Evolutionary conservation across 2,888 invertebrate species (phyloP).

Genomic region (Lepeophtheirus nordmannii): DNA sequence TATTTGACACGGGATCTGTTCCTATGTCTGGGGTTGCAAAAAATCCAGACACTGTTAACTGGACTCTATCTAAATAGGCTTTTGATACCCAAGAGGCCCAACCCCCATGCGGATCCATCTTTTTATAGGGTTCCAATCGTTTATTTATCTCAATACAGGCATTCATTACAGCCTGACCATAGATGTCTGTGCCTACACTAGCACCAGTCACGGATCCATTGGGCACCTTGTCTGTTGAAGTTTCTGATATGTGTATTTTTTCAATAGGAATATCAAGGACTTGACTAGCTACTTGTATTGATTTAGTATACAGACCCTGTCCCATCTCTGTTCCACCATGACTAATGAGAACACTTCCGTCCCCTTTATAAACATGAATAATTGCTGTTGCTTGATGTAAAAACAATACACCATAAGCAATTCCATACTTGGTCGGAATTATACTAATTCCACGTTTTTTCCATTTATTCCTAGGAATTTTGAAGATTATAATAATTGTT

Average conservation of each 20-base stretch:
- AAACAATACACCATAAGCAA: slow-evolving; percentile 57
- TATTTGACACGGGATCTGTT: slow-evolving; percentile 52
- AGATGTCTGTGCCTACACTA: slow-evolving; percentile 70
- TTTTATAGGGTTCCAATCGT: slow-evolving; percentile 55
- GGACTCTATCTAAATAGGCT: slow-evolving; percentile 60
- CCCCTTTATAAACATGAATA: slow-evolving; percentile 55
- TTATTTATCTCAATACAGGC: slow-evolving; percentile 62
- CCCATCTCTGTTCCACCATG: slow-evolving; percentile 91
- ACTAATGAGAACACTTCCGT: slow-evolving; percentile 62
- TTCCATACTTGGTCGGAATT: slow-evolving; percentile 68
- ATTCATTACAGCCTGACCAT: slow-evolving; percentile 73
- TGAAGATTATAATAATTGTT: too few species aligned
- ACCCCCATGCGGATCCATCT: slow-evolving; percentile 53
- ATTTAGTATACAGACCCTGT: slow-evolving; percentile 87
- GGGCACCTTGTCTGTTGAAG: slow-evolving; percentile 76
- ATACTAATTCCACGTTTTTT: slow-evolving; percentile 68
- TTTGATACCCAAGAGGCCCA: slow-evolving; percentile 70
- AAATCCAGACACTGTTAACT: slow-evolving; percentile 67
- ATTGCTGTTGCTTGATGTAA: slow-evolving; percentile 75
- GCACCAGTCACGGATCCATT: slow-evolving; percentile 81
- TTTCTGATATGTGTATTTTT: slow-evolving; percentile 64
- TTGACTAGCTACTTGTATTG: slow-evolving; percentile 49
- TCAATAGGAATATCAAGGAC: slow-evolving; percentile 49
- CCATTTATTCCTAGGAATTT: slow-evolving; percentile 50
- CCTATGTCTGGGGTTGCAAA: slow-evolving; percentile 55